These are phyloP conservation scores for Mimumesa dahlbomi DNA, from an alignment of 2,888 invertebrate genomes.

Conservation along the genomic window DNA sequence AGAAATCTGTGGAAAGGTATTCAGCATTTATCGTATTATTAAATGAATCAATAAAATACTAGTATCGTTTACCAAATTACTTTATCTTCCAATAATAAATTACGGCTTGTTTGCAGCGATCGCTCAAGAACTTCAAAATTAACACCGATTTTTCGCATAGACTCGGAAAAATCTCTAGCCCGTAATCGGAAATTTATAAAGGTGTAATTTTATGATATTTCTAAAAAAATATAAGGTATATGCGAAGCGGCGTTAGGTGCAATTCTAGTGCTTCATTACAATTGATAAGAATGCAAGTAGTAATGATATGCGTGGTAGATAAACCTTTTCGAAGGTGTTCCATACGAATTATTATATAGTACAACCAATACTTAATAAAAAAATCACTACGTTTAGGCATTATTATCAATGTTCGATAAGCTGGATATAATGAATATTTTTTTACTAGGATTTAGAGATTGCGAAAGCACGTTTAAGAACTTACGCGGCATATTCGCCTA, in stretches of 20 bases:
- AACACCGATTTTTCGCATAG: constrained; percentile 52
- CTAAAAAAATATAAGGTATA: background rate
- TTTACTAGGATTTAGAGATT: constrained; percentile 70
- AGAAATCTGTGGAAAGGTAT: constrained; percentile 51
- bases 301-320: background rate
- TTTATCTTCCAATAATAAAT: constrained; percentile 52
- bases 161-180: constrained; percentile 61
- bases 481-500: constrained; percentile 74
- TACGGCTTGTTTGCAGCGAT: too few species aligned
- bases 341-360: constrained; percentile 1
- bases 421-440: constrained; percentile 7
- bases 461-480: constrained; percentile 74
- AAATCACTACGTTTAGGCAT: too few species aligned
- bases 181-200: constrained; percentile 73
- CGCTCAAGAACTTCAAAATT: constrained; percentile 38
- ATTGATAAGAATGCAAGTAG: background rate
- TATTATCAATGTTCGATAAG: too few species aligned
- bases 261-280: too few species aligned
- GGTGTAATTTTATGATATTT: constrained; percentile 56
- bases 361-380: too few species aligned
- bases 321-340: background rate
- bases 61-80: background rate
- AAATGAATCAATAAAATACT: background rate
- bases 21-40: background rate
- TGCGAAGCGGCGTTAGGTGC: too few species aligned